Base-by-base conservation (phyloP, 2,797 vertebrate species). In the Eutrigla gurnardus region DNA sequence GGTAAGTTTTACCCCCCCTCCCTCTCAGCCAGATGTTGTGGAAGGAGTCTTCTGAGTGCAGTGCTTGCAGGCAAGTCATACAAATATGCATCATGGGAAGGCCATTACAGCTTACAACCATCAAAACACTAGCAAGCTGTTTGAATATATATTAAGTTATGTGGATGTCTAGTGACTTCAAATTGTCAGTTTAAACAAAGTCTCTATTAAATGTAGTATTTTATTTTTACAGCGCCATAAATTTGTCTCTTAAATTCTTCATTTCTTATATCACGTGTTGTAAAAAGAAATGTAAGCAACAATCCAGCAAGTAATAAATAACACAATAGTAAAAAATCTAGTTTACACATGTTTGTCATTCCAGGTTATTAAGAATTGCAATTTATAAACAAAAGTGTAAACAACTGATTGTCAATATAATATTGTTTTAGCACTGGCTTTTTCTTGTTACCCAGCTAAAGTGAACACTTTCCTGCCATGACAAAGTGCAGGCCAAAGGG, bases 401-500 rank as follows among this genome's bases (percentile, higher is more conserved):
- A 5, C 12, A 39, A 65, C 15, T 53, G 46, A 66, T 52, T 54
- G 36, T 75, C 40, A 49, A 39, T 73, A 57, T 18, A 58, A 55
- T 53, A 39, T 55, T 66, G 64, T 83, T 75, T 78, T 73, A 62
- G 47, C 7, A 6, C 6, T 17, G 61, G 49, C 53, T 75, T 64
- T 65, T 80, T 75, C 37, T 75, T 75, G 61, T 73, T 78, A 57
- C 57, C 25, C 35, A 61, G 80, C 67, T 72, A 52, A 76, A n/a
- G 90, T 86, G 93, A 95, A 92, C 92, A 91, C 91, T 94, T 93
- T 93, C 90, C 93, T 91, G 89, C 88, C 86, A 84, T 94, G 94
- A 96, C 92, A 94, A 92, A 96, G 94, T 72, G 78, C 91, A 95
- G 95, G 96, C 94, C 96, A 96, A 96, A 96, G 92, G 96, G 93